phyloP scores from a whole-genome alignment of 1,140 invertebrate genomes.

The Drosophila oshimai region DNA sequence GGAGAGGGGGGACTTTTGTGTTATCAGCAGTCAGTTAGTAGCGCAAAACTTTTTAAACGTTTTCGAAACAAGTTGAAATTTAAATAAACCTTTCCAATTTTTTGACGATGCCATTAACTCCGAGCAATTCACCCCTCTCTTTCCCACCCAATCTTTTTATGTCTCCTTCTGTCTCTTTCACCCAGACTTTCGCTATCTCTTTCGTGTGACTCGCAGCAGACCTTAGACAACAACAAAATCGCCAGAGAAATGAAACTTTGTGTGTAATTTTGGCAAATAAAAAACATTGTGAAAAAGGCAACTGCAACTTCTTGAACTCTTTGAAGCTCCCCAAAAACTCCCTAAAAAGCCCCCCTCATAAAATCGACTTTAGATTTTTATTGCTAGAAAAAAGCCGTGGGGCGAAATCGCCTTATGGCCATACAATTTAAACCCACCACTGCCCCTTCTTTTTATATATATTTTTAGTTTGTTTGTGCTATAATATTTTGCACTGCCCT shows the following conservation, averaged over 20 bases:
- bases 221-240: constrained; percentile 74
- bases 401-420: constrained; percentile 57
- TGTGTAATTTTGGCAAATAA: constrained; percentile 22
- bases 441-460: not conserved
- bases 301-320: constrained; percentile 27
- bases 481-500: not conserved
- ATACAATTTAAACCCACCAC: constrained; percentile 23
- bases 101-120: constrained; percentile 63
- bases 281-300: not conserved
- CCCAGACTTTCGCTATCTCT: constrained; percentile 14
- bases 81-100: constrained; percentile 78
- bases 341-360: constrained; percentile 51
- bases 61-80: constrained; percentile 80
- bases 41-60: constrained; percentile 78
- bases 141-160: not conserved
- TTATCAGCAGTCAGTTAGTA: constrained; percentile 80
- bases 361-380: constrained; percentile 78
- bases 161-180: not conserved
- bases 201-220: constrained; percentile 36
- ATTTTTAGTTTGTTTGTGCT: not conserved
- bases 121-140: not conserved
- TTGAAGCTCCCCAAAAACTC: constrained; percentile 19
- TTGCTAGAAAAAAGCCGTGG: constrained; percentile 63
- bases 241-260: constrained; percentile 60
- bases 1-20: constrained; percentile 47